Evolutionary conservation across 2,797 vertebrate genomes (phyloP).

Genomic region (Thamnophis elegans): DNA sequence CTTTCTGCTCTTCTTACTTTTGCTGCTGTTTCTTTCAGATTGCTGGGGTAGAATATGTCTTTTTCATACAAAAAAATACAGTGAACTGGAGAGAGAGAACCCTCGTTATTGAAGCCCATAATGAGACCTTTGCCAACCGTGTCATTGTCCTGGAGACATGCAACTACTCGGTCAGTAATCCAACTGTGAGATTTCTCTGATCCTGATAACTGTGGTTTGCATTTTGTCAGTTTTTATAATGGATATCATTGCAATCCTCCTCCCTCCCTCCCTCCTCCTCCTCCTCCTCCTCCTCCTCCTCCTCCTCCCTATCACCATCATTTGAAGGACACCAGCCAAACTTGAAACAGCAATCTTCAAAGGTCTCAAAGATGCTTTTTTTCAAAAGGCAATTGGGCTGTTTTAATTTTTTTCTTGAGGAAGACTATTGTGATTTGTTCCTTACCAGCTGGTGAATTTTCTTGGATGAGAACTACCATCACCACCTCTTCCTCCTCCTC

Average conservation of each 20-base stretch:
- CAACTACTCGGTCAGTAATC: slow-evolving; percentile 75
- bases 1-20: background rate
- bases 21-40: slow-evolving; percentile 64
- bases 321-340: background rate
- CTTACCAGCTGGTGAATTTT: background rate
- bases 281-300: no score
- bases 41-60: slow-evolving; percentile 78
- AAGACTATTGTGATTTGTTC: background rate
- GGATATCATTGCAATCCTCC: background rate
- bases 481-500: accelerated
- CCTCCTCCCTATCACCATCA: background rate
- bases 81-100: slow-evolving; percentile 81
- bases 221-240: no score
- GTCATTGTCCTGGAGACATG: slow-evolving; percentile 77
- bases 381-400: background rate
- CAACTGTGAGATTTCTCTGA: background rate
- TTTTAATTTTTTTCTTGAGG: background rate
- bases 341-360: background rate
- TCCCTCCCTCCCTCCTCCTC: background rate
- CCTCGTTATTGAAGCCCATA: slow-evolving; percentile 76
- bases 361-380: background rate
- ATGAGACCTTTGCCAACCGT: slow-evolving; percentile 79
- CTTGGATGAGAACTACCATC: background rate
- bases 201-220: background rate
- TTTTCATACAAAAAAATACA: slow-evolving; percentile 80